phyloP scores from a whole-genome alignment of 1,140 invertebrate species.

The Brachionus angularis region DNA sequence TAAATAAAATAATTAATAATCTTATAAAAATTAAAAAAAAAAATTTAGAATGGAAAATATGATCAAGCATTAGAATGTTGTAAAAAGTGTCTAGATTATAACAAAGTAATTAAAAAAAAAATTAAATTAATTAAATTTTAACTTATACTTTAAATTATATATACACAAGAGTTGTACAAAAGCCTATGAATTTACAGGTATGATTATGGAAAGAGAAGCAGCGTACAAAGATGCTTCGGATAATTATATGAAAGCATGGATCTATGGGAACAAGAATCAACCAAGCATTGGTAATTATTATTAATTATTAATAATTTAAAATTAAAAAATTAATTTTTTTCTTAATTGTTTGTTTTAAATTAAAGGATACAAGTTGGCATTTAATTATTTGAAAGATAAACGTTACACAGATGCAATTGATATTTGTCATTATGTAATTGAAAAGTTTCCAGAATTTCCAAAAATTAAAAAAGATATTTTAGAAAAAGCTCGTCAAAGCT shows the following conservation, averaged over 20 bases:
- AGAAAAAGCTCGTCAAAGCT: slow-evolving; percentile 81
- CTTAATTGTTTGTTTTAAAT: too few species aligned
- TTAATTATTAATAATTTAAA: neutral
- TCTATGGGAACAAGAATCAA: slow-evolving; percentile 70
- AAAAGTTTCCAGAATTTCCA: slow-evolving; percentile 77
- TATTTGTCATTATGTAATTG: slow-evolving; percentile 70
- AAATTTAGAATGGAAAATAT: slow-evolving; percentile 69
- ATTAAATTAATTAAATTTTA: neutral
- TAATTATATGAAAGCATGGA: slow-evolving; percentile 80
- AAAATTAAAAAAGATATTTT: slow-evolving; percentile 86
- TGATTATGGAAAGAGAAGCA: slow-evolving; percentile 85
- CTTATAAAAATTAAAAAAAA: too few species aligned
- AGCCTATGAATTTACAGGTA: slow-evolving; percentile 81
- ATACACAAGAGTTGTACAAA: slow-evolving; percentile 69
- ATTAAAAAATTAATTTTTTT: too few species aligned
- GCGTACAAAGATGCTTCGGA: slow-evolving; percentile 77
- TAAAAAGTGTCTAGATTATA: slow-evolving; percentile 74
- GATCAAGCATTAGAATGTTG: slow-evolving; percentile 80
- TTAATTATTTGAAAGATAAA: slow-evolving; percentile 84
- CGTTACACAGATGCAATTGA: slow-evolving; percentile 80
- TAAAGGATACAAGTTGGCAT: slow-evolving; percentile 88
- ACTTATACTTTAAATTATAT: too few species aligned
- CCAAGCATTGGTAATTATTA: slow-evolving; percentile 60
- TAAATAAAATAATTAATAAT: slow-evolving; percentile 10
- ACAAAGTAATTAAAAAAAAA: slow-evolving; percentile 63